phyloP scores from a whole-genome alignment of 2,888 invertebrate genomes.

The Drosophila algonquin region DNA sequence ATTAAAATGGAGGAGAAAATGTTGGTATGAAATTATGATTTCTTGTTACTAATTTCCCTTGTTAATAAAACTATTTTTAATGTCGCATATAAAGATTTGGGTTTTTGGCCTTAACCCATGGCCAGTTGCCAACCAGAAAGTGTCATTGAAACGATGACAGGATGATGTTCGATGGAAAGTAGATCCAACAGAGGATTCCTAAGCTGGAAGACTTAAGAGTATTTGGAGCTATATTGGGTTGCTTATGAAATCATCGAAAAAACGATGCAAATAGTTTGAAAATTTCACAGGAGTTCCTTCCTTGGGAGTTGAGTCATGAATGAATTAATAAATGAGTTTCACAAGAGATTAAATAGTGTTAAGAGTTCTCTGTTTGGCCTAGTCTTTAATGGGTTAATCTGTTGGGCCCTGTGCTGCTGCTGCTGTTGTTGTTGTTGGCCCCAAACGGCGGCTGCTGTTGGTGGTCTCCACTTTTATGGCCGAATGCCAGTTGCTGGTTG shows the following conservation, averaged over 20 bases:
- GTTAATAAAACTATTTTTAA: slow-evolving; percentile 75
- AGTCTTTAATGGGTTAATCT: slow-evolving; percentile 55
- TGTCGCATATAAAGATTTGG: slow-evolving; percentile 58
- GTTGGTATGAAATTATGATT: slow-evolving; percentile 76
- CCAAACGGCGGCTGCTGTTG: slow-evolving; percentile 58
- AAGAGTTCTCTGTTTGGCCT: not conserved
- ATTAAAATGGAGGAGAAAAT: slow-evolving; percentile 50
- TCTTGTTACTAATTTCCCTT: slow-evolving; percentile 71
- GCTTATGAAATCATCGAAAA: no score
- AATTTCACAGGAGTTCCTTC: not conserved
- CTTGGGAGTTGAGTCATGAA: not conserved
- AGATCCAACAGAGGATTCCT: no score
- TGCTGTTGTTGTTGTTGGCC: slow-evolving; percentile 36
- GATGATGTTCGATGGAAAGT: no score
- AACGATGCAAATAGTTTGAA: not conserved
- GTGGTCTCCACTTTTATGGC: slow-evolving; percentile 76
- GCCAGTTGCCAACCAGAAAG: not conserved
- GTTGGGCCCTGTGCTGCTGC: slow-evolving; percentile 43
- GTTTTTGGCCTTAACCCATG: slow-evolving; percentile 34
- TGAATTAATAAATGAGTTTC: not conserved
- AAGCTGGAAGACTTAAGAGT: no score
- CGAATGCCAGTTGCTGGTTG: slow-evolving; percentile 73
- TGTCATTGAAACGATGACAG: no score
- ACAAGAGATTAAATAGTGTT: not conserved
- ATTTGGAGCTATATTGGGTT: no score